Percentiles rank a stretch among this genome's conserved stretches.
Conservation (phyloP, 2,113 vertebrate species). For the Sphaerodactylus townsendi region DNA sequence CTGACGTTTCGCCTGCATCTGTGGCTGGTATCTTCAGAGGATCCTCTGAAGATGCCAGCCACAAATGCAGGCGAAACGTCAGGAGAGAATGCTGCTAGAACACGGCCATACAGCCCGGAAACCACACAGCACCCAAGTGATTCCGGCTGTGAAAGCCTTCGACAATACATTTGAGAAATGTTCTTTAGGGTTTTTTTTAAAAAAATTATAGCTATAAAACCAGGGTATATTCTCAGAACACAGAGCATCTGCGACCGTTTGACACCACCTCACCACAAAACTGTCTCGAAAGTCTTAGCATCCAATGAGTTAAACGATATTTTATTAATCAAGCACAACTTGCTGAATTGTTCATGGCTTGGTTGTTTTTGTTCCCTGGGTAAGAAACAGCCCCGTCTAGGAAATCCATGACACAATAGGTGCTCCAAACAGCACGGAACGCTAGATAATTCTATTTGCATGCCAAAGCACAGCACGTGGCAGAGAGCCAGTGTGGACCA, state of each 20-base stretch:
- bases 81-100: too few relatives aligned
- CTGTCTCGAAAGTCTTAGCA: not conserved
- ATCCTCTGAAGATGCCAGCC: too few relatives aligned
- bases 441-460: not conserved
- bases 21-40: too few relatives aligned
- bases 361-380: constrained; percentile 1
- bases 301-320: constrained; percentile 24
- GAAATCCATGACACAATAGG: not conserved
- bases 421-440: not conserved
- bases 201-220: too few relatives aligned
- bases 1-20: too few relatives aligned
- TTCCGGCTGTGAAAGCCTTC: too few relatives aligned
- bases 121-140: too few relatives aligned
- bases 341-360: constrained; percentile 24
- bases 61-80: too few relatives aligned
- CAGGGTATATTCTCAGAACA: accelerated
- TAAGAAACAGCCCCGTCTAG: not conserved
- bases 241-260: constrained; percentile 6
- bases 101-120: too few relatives aligned
- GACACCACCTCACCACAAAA: constrained; percentile 28
- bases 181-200: not conserved
- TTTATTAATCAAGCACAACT: constrained; percentile 41
- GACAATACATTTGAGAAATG: not conserved
- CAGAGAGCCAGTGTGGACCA: not conserved
- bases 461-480: not conserved